Percentiles rank a stretch among this genome's conserved stretches.
phyloP scores from a whole-genome alignment of 2,113 vertebrate genomes.

The Nothobranchius kuhntae region DNA sequence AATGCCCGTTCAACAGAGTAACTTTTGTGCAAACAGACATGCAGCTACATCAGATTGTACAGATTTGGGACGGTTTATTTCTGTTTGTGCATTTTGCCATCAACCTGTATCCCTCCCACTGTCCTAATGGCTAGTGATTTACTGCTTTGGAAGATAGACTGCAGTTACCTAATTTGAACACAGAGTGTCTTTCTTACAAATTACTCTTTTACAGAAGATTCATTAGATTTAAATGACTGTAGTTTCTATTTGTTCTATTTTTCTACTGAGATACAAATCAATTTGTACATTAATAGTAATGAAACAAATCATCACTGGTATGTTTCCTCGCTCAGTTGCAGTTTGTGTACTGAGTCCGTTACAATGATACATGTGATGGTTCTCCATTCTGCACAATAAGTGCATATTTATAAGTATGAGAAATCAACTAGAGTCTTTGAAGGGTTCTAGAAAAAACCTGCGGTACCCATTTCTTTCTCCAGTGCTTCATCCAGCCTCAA shows the following conservation, averaged over 20 bases:
- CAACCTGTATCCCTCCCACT: not conserved
- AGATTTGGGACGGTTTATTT: not conserved
- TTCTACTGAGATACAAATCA: too few species aligned
- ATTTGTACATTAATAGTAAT: not conserved
- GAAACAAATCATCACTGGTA: not conserved
- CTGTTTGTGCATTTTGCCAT: not conserved
- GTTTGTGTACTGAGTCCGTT: not conserved
- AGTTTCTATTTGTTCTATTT: too few species aligned
- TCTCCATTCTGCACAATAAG: not conserved
- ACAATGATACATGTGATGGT: slow-evolving; percentile 5
- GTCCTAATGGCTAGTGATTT: too few species aligned
- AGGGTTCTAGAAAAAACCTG: slow-evolving; percentile 2
- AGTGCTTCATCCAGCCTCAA: too few species aligned
- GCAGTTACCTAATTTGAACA: too few species aligned
- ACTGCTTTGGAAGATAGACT: too few species aligned
- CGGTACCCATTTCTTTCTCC: not conserved
- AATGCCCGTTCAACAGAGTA: slow-evolving; percentile 6
- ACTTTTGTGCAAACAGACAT: not conserved
- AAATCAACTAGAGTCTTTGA: slow-evolving; percentile 3
- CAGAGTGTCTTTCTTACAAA: too few species aligned
- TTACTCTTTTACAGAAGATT: too few species aligned
- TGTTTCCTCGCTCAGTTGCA: not conserved
- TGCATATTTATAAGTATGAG: slow-evolving; percentile 18
- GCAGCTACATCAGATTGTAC: not conserved
- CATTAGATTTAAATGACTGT: too few species aligned